Evolutionary conservation across 2,113 vertebrate species (phyloP), one percentile per base, ranked within the genome.

Genomic region (Gymnocephalus cernua): DNA sequence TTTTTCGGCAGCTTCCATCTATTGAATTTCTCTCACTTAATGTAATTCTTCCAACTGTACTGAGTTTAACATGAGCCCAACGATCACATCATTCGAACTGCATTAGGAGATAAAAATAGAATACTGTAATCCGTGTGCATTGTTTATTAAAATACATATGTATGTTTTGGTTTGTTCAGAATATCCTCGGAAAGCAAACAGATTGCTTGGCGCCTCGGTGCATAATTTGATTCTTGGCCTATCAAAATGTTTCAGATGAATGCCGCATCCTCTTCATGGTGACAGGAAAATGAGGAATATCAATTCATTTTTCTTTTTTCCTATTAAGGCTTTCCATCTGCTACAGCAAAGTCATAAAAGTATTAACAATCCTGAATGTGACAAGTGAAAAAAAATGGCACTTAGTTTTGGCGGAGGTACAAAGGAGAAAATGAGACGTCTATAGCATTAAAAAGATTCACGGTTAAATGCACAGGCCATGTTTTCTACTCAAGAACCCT

Each of bases 191-290:
- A 82, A 84, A 79, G 57, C 67, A 80, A 88, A 80, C 72, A 87
- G 89, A 92, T 87, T 93, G 74, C 32, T 35, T 15, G n/a, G 62
- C 18, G 76, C 58, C 69, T 79, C 86, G 78, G 84, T 66, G 73
- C 65, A 90, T 89, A 88, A 88, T 90, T 89, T 70, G 69, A 93
- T 85, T 88, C 14, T 81, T 84, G 88, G 90, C 84, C 79, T 81
- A 82, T 89, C 75, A 80, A 77, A 88, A 85, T 57, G 35, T 86
- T 84, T 80, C 57, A 64, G 53, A 63, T 59, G 69, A 86, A 85
- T 13, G 48, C 77, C 1, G 53, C 78, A 68, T 86, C 79, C 47
- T 72, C 68, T 32, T 57, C 23, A 32, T 35, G 41, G 73, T 65
- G 82, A 84, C 74, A 61, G 64, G 45, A 65, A 83, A 90, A 65